Evolutionary conservation across 2,888 invertebrate species (phyloP).

Genomic region (Silvanus unidentatus): DNA sequence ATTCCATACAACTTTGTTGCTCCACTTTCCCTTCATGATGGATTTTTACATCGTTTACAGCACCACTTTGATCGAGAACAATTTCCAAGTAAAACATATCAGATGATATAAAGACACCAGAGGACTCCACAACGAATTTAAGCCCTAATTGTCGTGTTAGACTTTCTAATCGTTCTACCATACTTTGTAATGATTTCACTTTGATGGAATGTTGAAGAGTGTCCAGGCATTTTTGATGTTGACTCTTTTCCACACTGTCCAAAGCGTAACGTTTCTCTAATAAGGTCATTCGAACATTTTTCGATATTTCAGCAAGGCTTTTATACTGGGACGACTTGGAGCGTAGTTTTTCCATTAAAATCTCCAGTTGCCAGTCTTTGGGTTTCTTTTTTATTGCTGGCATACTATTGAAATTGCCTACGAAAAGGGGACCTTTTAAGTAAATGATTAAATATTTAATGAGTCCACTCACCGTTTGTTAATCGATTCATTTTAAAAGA

Average conservation of each 20-base stretch:
- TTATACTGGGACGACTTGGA: conserved; percentile 77
- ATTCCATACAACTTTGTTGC: conserved; percentile 81
- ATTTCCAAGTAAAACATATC: conserved; percentile 97
- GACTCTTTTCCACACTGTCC: conserved; percentile 77
- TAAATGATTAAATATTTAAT: not conserved
- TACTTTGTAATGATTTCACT: conserved; percentile 83
- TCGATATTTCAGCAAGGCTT: conserved; percentile 79
- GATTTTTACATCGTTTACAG: conserved; percentile 83
- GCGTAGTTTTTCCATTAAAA: conserved; percentile 86
- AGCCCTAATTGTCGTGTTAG: conserved; percentile 85
- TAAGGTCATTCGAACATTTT: conserved; percentile 80
- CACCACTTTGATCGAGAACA: conserved; percentile 73
- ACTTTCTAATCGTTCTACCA: conserved; percentile 87
- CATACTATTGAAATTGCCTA: conserved; percentile 23
- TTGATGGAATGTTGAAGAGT: conserved; percentile 90
- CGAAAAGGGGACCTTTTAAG: not conserved
- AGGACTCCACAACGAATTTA: conserved; percentile 80
- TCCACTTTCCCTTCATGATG: conserved; percentile 85
- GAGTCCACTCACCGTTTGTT: conserved; percentile 29
- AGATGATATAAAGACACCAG: conserved; percentile 83
- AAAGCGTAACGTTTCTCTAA: conserved; percentile 84
- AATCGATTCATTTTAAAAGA: conserved; percentile 28
- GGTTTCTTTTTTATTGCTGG: conserved; percentile 50
- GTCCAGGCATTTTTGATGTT: conserved; percentile 85
- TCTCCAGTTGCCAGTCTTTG: conserved; percentile 75